These are phyloP conservation scores for Noturus placidus DNA, from an alignment of 2,113 vertebrate species.

Conservation along the genomic window DNA sequence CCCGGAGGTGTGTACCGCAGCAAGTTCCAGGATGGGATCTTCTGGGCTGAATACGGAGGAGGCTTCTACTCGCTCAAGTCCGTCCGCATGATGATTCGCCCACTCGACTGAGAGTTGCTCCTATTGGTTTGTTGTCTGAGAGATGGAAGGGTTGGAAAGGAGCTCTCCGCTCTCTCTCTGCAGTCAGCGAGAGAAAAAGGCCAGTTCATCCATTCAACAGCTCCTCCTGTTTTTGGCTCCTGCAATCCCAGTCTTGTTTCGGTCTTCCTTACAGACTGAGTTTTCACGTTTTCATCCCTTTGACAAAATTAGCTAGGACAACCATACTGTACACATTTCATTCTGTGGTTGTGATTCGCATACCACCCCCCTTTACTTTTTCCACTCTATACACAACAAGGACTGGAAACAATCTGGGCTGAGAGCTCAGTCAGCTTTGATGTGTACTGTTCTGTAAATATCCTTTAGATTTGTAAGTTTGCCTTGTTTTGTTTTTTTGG, in stretches of 20 bases:
- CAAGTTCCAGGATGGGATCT: slow-evolving; percentile 97
- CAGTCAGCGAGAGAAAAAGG: background rate
- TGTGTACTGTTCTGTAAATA: slow-evolving; percentile 64
- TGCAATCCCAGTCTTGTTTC: background rate
- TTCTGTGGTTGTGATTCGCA: background rate
- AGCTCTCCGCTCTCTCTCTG: background rate
- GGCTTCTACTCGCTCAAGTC: slow-evolving; percentile 94
- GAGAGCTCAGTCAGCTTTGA: slow-evolving; percentile 55
- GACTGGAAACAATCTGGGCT: slow-evolving; percentile 49
- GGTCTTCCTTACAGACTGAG: background rate
- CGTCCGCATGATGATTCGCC: slow-evolving; percentile 92
- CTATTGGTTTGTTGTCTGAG: background rate
- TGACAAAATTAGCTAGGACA: background rate
- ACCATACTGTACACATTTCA: background rate
- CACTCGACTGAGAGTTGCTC: slow-evolving; percentile 80
- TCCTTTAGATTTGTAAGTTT: slow-evolving; percentile 33
- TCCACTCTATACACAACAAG: slow-evolving; percentile 32
- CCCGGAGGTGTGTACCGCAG: slow-evolving; percentile 94
- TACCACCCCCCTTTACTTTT: background rate
- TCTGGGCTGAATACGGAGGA: slow-evolving; percentile 96
- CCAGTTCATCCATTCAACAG: background rate
- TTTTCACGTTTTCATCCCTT: background rate
- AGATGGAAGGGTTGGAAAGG: background rate
- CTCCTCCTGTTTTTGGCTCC: background rate
- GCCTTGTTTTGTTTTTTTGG: slow-evolving; percentile 58